Evolutionary conservation across 2,113 vertebrate genomes (phyloP).

Genomic region (Nanorana parkeri): DNA sequence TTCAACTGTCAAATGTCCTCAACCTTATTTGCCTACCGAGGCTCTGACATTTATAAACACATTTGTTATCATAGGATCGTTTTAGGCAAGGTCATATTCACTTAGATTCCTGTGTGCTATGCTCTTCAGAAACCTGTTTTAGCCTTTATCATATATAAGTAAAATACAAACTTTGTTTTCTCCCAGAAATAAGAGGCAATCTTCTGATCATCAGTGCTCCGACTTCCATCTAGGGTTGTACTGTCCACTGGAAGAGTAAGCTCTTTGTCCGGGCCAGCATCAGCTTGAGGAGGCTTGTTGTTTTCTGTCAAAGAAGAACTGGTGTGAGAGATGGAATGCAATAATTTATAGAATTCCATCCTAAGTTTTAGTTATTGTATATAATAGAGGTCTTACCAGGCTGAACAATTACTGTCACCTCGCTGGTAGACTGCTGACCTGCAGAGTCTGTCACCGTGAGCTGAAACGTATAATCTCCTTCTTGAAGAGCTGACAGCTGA

Average conservation of each 20-base stretch:
- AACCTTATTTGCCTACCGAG: no score
- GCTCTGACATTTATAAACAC: no score
- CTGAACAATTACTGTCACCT: slow-evolving; percentile 95
- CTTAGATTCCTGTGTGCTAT: no score
- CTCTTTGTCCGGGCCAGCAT: slow-evolving; percentile 96
- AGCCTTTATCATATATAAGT: no score
- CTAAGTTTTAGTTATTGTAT: no score
- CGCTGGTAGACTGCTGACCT: slow-evolving; percentile 90
- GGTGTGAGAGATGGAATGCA: no score
- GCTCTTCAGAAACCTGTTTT: no score
- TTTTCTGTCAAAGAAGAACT: slow-evolving; percentile 78
- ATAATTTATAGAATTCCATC: no score
- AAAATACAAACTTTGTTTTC: slow-evolving; percentile 81
- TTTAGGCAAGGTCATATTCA: no score
- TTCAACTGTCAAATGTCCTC: no score
- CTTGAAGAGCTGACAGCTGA: slow-evolving; percentile 95
- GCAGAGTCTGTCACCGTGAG: slow-evolving; percentile 93
- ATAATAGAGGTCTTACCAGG: slow-evolving; percentile 78
- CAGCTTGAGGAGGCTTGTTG: slow-evolving; percentile 91
- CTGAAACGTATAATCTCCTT: slow-evolving; percentile 97
- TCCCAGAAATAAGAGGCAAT: slow-evolving; percentile 89
- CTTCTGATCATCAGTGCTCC: slow-evolving; percentile 94
- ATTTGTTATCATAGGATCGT: no score
- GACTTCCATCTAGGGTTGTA: slow-evolving; percentile 92
- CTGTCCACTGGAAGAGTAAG: slow-evolving; percentile 92